Conservation (phyloP, 2,113 vertebrate species). For the Labrus mixtus region DNA sequence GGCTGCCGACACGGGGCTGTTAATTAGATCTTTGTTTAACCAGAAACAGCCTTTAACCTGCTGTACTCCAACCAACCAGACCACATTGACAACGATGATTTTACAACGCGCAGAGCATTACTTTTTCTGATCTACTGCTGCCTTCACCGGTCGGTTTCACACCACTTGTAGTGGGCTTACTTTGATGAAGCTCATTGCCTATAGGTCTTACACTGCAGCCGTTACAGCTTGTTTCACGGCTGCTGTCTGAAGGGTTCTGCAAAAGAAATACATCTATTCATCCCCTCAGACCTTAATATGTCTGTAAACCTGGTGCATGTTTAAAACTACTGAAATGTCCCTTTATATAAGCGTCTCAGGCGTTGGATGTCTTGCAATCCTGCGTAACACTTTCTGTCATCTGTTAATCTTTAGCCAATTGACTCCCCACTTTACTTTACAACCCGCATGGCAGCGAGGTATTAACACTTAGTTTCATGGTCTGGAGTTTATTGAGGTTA, state of each 20-base stretch:
- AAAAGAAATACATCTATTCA: background rate
- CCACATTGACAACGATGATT: too few species aligned
- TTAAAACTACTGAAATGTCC: background rate
- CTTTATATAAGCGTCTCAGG: background rate
- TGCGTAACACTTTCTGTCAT: background rate
- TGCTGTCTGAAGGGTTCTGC: background rate
- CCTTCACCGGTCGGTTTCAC: too few species aligned
- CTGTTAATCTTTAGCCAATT: constrained; percentile 31
- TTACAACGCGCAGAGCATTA: too few species aligned
- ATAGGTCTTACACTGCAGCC: too few species aligned
- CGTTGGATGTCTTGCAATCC: background rate
- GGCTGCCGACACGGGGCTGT: too few species aligned
- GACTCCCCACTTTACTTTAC: constrained; percentile 44
- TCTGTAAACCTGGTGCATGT: background rate
- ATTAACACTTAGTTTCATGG: constrained; percentile 49
- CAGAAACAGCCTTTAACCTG: too few species aligned
- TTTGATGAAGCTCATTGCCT: too few species aligned
- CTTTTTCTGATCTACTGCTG: too few species aligned
- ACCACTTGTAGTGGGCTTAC: background rate
- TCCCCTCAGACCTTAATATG: background rate
- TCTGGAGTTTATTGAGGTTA: constrained; percentile 47
- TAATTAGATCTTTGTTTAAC: too few species aligned
- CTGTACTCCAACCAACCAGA: too few species aligned
- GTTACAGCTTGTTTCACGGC: background rate
- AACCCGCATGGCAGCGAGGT: constrained; percentile 24